Evolutionary conservation across 2,888 invertebrate genomes (phyloP).

Genomic region (Embidobia sp.): DNA sequence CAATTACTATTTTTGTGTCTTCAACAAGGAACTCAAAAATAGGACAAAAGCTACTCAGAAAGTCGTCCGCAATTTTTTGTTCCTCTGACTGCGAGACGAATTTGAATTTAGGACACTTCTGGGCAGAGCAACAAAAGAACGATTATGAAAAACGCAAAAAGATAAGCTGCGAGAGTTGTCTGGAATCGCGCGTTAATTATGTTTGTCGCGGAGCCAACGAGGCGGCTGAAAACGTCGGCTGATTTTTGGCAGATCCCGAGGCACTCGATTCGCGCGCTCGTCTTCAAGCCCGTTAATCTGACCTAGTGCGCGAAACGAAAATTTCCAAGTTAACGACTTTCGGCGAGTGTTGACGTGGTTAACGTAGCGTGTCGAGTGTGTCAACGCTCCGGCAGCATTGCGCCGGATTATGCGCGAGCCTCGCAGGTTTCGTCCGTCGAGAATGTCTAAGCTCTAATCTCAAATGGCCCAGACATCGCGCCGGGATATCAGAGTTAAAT

Average conservation of each 20-base stretch:
- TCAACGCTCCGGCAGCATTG: conserved; percentile 50
- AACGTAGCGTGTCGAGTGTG: conserved; percentile 61
- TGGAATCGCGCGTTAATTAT: no score
- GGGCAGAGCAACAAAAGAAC: no score
- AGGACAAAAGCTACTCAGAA: no score
- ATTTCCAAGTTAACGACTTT: conserved; percentile 53
- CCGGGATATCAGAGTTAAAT: conserved; percentile 18
- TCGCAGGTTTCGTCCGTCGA: conserved; percentile 49
- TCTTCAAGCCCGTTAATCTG: conserved; percentile 47
- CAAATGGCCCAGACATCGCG: conserved; percentile 22
- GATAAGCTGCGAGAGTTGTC: no score
- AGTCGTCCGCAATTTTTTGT: no score
- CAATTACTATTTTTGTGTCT: no score
- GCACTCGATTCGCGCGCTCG: conserved; percentile 27
- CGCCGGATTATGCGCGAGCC: conserved; percentile 41
- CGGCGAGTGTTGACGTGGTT: conserved; percentile 56
- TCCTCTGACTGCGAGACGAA: no score
- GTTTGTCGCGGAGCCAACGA: no score
- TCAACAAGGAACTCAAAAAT: no score
- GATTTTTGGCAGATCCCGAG: conserved; percentile 3
- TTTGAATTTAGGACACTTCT: no score
- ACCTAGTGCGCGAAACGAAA: conserved; percentile 33
- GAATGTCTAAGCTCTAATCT: conserved; percentile 54
- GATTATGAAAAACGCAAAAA: no score
- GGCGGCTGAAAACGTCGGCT: no score